Evolutionary conservation across 2,113 vertebrate species (phyloP).

Genomic region (Megatriorchis doriae): DNA sequence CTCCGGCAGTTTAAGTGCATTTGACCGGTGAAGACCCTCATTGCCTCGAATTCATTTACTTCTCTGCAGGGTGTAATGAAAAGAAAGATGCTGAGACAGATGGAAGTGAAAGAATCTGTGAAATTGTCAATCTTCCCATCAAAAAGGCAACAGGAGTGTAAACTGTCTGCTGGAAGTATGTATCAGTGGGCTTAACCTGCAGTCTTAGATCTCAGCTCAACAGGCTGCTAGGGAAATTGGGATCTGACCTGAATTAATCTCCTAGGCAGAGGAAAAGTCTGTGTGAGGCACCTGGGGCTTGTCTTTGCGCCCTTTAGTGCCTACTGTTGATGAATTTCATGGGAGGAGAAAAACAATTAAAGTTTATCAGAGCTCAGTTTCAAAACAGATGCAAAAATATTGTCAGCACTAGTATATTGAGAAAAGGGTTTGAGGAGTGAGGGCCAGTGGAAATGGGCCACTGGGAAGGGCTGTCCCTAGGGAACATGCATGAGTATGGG

Average conservation of each 20-base stretch:
- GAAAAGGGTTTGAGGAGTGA: neutral
- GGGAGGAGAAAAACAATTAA: neutral
- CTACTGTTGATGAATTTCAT: neutral
- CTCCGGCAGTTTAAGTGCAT: neutral
- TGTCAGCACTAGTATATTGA: neutral
- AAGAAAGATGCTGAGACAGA: neutral
- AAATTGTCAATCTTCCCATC: slow-evolving; percentile 15
- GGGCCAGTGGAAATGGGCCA: neutral
- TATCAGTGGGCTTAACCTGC: neutral
- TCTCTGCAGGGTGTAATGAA: neutral
- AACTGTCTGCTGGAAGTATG: neutral
- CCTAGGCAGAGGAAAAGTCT: neutral
- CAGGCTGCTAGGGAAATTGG: neutral
- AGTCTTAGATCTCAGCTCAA: neutral
- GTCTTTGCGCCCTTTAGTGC: neutral
- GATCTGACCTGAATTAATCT: neutral
- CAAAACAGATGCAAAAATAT: neutral
- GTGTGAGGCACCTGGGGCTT: neutral
- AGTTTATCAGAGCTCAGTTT: neutral
- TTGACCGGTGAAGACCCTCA: neutral
- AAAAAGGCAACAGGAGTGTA: neutral
- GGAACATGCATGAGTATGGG: neutral
- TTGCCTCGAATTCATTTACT: slow-evolving; percentile 14
- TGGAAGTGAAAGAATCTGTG: slow-evolving; percentile 26
- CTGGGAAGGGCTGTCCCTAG: neutral